phyloP scores from a whole-genome alignment of 2,888 invertebrate genomes.

The Malacosoma neustria region DNA sequence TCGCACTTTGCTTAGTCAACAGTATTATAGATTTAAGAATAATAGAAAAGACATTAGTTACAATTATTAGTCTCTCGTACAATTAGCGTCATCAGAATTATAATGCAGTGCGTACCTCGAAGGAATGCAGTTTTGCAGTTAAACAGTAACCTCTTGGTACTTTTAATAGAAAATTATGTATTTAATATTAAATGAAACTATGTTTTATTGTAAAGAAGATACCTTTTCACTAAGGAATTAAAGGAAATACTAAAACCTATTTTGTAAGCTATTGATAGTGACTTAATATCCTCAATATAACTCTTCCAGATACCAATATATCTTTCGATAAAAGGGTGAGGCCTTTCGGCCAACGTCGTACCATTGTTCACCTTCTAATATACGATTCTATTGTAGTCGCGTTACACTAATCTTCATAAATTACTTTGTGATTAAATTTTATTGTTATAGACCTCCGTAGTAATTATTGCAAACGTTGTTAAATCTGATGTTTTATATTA shows the following conservation, averaged over 20 bases:
- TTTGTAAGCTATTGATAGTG: not conserved
- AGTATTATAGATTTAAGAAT: not conserved
- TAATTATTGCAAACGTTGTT: conserved; percentile 1
- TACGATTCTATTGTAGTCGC: conserved; percentile 32
- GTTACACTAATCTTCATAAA: conserved; percentile 45
- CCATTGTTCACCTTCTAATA: conserved; percentile 42
- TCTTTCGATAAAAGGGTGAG: conserved; percentile 9
- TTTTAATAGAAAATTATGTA: no score
- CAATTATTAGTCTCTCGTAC: no score
- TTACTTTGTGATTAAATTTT: conserved; percentile 39
- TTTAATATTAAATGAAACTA: no score
- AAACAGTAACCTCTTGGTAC: no score
- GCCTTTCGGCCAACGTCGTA: conserved; percentile 26
- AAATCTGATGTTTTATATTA: no score
- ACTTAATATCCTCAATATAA: not conserved
- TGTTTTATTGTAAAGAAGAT: no score
- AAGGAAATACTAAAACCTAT: not conserved
- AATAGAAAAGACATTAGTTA: no score
- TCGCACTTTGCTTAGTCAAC: conserved; percentile 26
- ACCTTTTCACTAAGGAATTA: no score
- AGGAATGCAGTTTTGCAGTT: no score
- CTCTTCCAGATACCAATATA: not conserved
- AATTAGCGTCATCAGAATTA: no score
- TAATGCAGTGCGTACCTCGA: no score
- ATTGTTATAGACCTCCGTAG: conserved; percentile 17